Evolutionary conservation across 2,797 vertebrate species (phyloP).

Genomic region (Knipowitschia caucasica): DNA sequence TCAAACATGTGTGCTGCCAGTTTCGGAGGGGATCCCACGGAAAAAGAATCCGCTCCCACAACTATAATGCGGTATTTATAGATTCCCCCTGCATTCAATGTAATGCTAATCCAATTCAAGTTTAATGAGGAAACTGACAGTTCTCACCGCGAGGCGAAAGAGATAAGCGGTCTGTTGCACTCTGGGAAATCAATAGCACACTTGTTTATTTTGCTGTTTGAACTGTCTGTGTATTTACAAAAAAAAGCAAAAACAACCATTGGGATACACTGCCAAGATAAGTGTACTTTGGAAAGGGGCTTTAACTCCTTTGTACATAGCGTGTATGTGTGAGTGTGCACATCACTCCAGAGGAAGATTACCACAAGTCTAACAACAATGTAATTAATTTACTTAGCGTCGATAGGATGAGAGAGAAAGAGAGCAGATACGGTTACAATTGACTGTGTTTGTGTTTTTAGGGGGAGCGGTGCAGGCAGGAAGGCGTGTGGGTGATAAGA

Average conservation of each 20-base stretch:
- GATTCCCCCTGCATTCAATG: constrained; percentile 67
- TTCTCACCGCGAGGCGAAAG: constrained; percentile 76
- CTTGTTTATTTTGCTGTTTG: constrained; percentile 90
- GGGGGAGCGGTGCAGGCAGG: constrained; percentile 30
- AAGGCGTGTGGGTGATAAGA: constrained; percentile 45
- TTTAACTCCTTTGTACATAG: constrained; percentile 63
- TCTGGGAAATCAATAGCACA: constrained; percentile 83
- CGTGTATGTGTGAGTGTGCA: constrained; percentile 32
- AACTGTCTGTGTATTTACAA: constrained; percentile 84
- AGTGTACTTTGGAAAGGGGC: constrained; percentile 65
- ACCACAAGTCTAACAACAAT: constrained; percentile 66
- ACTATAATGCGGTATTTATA: constrained; percentile 29
- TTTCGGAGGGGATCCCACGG: constrained; percentile 19
- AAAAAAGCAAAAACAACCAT: constrained; percentile 67
- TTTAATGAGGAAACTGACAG: constrained; percentile 87
- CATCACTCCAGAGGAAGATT: constrained; percentile 74
- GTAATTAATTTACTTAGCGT: constrained; percentile 73
- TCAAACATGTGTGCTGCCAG: constrained; percentile 28
- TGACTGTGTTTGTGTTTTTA: constrained; percentile 58
- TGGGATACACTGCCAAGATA: constrained; percentile 72
- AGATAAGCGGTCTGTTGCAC: constrained; percentile 82
- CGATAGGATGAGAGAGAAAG: constrained; percentile 56
- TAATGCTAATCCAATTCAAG: constrained; percentile 87
- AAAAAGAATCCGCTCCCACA: constrained; percentile 24
- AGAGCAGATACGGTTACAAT: constrained; percentile 60